phyloP scores from a whole-genome alignment of 2,113 vertebrate species.

The Manacus vitellinus region DNA sequence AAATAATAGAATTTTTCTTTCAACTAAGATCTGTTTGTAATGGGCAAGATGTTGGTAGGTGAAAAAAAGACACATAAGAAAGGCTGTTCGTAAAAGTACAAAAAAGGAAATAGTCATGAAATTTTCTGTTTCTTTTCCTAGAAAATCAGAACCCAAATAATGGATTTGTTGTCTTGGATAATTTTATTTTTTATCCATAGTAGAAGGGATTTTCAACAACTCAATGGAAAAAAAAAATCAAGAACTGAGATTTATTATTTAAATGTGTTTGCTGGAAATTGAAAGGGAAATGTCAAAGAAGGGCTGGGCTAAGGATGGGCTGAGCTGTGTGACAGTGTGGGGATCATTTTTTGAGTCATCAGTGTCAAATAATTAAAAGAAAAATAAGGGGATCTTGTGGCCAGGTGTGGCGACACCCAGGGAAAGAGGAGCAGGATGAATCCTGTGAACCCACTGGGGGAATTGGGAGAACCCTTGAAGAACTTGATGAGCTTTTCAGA shows the following conservation, averaged over 20 bases:
- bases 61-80: not conserved
- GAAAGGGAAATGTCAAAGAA: not conserved
- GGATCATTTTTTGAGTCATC: not conserved
- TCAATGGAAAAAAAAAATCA: not conserved
- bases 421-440: not conserved
- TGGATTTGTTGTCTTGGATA: not conserved
- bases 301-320: not conserved
- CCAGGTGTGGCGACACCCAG: fast-evolving
- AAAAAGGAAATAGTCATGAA: fast-evolving
- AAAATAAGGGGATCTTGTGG: fast-evolving
- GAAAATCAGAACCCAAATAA: not conserved
- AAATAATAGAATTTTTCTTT: not conserved
- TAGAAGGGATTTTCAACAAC: not conserved
- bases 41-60: not conserved
- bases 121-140: not conserved
- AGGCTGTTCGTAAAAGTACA: not conserved
- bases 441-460: not conserved
- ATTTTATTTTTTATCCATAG: not conserved
- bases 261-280: not conserved
- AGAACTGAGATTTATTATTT: too few relatives aligned
- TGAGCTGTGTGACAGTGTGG: fast-evolving
- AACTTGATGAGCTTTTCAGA: not conserved
- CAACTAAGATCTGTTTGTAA: not conserved
- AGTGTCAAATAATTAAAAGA: not conserved
- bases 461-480: not conserved